Percentiles rank a stretch among this genome's conserved stretches.
Evolutionary conservation across 2,797 vertebrate species (phyloP).

Genomic region (Amniataba percoides): DNA sequence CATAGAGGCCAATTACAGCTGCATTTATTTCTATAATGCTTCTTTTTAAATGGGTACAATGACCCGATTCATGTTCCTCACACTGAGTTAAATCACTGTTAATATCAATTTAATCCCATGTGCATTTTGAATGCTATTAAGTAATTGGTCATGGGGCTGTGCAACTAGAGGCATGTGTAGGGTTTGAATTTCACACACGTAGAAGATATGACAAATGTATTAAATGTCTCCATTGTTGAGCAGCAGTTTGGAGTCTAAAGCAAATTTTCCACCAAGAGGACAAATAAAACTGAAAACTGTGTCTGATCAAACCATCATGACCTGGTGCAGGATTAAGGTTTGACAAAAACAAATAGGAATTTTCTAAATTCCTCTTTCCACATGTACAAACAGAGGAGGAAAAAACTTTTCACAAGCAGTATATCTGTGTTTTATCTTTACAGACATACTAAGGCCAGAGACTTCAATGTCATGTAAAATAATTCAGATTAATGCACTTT

Average conservation of each 20-base stretch:
- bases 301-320: background rate
- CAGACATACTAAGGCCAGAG: background rate
- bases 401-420: background rate
- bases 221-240: background rate
- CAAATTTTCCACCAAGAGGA: background rate
- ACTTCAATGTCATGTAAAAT: background rate
- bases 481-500: constrained; percentile 2
- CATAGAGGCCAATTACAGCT: background rate
- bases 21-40: constrained; percentile 2
- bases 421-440: background rate
- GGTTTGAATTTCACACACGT: background rate
- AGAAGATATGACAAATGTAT: constrained; percentile 4
- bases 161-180: constrained; percentile 5
- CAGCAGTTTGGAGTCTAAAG: background rate
- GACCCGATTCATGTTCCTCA: constrained; percentile 27
- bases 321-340: background rate
- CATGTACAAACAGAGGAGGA: background rate
- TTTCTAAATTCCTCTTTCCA: background rate
- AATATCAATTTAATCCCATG: constrained; percentile 41
- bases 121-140: constrained; percentile 17
- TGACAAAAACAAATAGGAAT: background rate
- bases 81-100: constrained; percentile 34
- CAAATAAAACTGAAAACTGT: background rate
- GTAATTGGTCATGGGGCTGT: constrained; percentile 1
- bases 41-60: constrained; percentile 23